Percentiles rank a stretch among this genome's conserved stretches.
Conservation (phyloP, 1,140 invertebrate genomes). For the Magallana angulata region DNA sequence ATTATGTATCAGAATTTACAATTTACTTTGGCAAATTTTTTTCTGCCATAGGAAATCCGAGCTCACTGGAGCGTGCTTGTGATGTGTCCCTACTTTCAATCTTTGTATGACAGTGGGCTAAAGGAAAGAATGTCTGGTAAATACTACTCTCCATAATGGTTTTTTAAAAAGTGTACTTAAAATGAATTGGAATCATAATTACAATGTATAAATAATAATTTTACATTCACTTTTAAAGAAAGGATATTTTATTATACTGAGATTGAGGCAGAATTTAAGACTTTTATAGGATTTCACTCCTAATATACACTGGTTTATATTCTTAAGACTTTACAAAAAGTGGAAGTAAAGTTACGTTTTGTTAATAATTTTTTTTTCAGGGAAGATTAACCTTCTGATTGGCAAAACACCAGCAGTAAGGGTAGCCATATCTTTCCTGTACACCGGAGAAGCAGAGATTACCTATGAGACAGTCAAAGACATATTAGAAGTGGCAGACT, state of each 20-base stretch:
- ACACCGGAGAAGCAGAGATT: constrained; percentile 62
- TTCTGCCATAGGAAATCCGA: constrained; percentile 66
- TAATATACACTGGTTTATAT: too few relatives aligned
- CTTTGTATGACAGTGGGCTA: constrained; percentile 72
- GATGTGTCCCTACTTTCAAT: constrained; percentile 72
- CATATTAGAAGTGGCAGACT: constrained; percentile 71
- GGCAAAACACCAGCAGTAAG: constrained; percentile 65
- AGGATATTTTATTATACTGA: too few relatives aligned
- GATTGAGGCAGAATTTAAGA: too few relatives aligned
- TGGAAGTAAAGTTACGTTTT: too few relatives aligned
- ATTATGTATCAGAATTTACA: too few relatives aligned
- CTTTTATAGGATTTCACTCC: too few relatives aligned
- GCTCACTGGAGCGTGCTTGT: constrained; percentile 75
- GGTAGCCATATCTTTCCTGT: constrained; percentile 67
- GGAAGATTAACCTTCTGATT: constrained; percentile 63
- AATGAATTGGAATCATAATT: too few relatives aligned
- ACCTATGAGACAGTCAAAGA: constrained; percentile 62
- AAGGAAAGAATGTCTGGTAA: constrained; percentile 68
- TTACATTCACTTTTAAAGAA: too few relatives aligned
- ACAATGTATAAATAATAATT: too few relatives aligned
- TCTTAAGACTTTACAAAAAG: too few relatives aligned
- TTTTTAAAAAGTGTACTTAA: too few relatives aligned
- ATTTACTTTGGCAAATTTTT: neutral
- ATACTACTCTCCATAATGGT: neutral
- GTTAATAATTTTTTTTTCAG: constrained; percentile 55